Base-by-base conservation (phyloP, 2,113 vertebrate species). In the Scopus umbretta region DNA sequence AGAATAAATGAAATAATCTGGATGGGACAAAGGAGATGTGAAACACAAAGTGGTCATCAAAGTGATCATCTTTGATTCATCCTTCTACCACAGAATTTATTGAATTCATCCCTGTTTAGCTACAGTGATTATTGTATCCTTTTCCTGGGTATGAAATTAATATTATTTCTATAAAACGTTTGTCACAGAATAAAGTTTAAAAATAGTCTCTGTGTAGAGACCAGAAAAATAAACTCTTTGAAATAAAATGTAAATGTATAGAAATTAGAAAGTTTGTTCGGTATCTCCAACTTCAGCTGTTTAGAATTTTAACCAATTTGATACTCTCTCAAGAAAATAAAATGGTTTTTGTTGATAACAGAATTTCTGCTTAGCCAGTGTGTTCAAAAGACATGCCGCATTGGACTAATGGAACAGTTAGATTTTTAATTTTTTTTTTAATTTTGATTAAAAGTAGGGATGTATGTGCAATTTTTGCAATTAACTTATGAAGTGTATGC, bases 401-500 rank as follows among this genome's bases (percentile, higher is more conserved):
- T 25, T 61, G 45, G 32, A 76, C 38, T 58, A 58, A n/a, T 13
- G 38, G 5, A 27, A 26, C 12, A 27, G 23, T 65, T 76, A 38
- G 21, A 21, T n/a, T n/a, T 32, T n/a, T 61, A 9, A 6, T 21
- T 82, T 16, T 11, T 5, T 43, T 61, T n/a, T 4, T 50, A 11
- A 29, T 32, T 75, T 56, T 76, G 6, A 32, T 52, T 65, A 66
- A 40, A 91, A 61, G 8, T 32, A 67, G 27, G 53, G 38, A 49
- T 0, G 1, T 67, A 16, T 1, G 1, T 30, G 11, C 13, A 68
- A 3, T 18, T 72, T 78, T 73, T 84, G 32, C 4, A 9, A 61
- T 78, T 59, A 56, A 27, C 7, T 86, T 55, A 16, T 18, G 4
- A 80, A 30, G 11, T 23, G 0, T 61, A 9, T n/a, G 20, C 80